Evolutionary conservation across 1,140 invertebrate species (phyloP).

Genomic region (Listronotus oregonensis): DNA sequence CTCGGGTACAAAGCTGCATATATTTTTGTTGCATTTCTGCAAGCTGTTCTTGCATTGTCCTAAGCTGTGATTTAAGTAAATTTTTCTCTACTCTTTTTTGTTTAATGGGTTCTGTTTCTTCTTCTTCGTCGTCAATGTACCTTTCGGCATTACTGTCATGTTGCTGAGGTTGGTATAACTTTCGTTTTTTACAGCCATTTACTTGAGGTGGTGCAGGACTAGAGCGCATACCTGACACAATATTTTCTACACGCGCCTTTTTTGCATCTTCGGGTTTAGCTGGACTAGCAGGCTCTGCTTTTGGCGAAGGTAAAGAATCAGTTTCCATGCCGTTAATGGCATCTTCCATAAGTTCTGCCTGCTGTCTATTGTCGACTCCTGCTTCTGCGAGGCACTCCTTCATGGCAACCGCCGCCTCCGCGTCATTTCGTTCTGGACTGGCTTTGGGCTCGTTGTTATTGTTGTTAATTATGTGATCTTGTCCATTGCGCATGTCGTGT

Average conservation of each 20-base stretch:
- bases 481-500: slow-evolving; percentile 62
- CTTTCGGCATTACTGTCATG: slow-evolving; percentile 78
- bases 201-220: slow-evolving; percentile 76
- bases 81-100: slow-evolving; percentile 85
- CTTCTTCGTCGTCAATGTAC: slow-evolving; percentile 76
- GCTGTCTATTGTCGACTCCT: slow-evolving; percentile 59
- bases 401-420: slow-evolving; percentile 67
- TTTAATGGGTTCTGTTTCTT: slow-evolving; percentile 75
- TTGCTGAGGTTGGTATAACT: slow-evolving; percentile 95
- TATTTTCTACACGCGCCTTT: slow-evolving; percentile 91
- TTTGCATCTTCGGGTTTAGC: slow-evolving; percentile 73
- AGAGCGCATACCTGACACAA: slow-evolving; percentile 88
- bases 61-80: slow-evolving; percentile 80
- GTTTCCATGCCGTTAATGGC: slow-evolving; percentile 69
- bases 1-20: slow-evolving; percentile 80
- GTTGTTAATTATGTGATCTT: slow-evolving; percentile 59
- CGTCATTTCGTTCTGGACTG: slow-evolving; percentile 64
- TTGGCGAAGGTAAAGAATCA: slow-evolving; percentile 72
- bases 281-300: slow-evolving; percentile 69
- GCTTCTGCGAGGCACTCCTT: slow-evolving; percentile 64
- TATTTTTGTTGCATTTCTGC: slow-evolving; percentile 91
- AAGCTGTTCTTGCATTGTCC: slow-evolving; percentile 86
- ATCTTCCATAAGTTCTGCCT: slow-evolving; percentile 62
- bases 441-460: slow-evolving; percentile 58
- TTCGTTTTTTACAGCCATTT: slow-evolving; percentile 93